Evolutionary conservation across 2,113 vertebrate genomes (phyloP).

Genomic region (Rhea pennata): DNA sequence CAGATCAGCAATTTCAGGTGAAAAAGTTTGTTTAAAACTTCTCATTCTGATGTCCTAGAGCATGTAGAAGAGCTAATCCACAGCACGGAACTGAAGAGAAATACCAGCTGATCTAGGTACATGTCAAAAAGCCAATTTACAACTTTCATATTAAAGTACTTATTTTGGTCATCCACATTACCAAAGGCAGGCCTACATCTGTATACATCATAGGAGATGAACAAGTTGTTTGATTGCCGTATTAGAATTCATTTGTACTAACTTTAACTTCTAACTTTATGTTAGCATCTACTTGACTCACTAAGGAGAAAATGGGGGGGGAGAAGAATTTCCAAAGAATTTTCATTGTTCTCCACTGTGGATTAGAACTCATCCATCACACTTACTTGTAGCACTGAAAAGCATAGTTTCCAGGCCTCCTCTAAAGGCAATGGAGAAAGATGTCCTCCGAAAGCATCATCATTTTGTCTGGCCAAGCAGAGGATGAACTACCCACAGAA

Average conservation of each 20-base stretch:
- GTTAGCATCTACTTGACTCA: not conserved
- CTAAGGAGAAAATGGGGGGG: not conserved
- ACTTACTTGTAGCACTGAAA: not conserved
- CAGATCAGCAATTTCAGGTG: not conserved
- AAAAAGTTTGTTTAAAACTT: not conserved
- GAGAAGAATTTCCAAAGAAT: not conserved
- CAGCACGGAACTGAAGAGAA: not conserved
- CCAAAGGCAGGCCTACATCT: not conserved
- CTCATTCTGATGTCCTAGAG: not conserved
- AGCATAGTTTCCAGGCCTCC: not conserved
- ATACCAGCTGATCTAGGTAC: not conserved
- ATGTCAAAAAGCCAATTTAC: not conserved
- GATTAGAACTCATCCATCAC: not conserved
- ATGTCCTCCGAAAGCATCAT: not conserved
- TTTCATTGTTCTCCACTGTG: not conserved
- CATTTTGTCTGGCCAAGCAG: not conserved
- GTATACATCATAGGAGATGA: not conserved
- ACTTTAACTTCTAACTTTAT: not conserved
- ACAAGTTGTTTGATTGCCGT: not conserved
- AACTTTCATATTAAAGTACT: not conserved
- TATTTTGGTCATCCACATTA: not conserved
- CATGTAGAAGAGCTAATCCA: not conserved
- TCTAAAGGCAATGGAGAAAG: not conserved
- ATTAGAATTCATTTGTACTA: not conserved
- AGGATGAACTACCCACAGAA: not conserved